Base-by-base conservation (phyloP, 2,888 invertebrate species). In the Magallana nippona region DNA sequence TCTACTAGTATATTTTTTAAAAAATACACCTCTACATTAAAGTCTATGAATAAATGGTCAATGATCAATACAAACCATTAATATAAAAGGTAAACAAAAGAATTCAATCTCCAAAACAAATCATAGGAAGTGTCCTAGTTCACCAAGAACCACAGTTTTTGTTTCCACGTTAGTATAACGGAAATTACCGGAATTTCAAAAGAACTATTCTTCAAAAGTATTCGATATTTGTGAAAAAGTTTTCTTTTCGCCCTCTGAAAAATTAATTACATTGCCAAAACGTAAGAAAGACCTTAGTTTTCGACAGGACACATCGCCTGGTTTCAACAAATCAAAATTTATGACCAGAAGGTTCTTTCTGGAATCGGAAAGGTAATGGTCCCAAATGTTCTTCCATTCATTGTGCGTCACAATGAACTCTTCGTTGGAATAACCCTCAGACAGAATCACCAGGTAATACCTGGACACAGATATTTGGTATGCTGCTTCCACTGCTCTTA, bases 381-480 rank as follows among this genome's bases (percentile, higher is more conserved):
- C 32, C 71, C 71, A 71, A 22, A 71, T 71, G 27, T 71, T 27
- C 32, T 71, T 27, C 71, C 71, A 71, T 71, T 71, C 32, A 71
- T 71, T 71, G 11, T 15, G 27, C 15, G 71, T 71, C 32, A 27
- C 71, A 22, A 71, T 27, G 27, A 15, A 71, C 27, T 71, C 71
- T 10, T 71, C 71, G 19, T 32, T 32, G 27, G 17, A 71, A 71
- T 71, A 32, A 71, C 15, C 32, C 5, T 15, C 13, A 15, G 71
- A 71, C 71, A 71, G 17, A 22, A 71, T 27, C 71, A 71, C 32
- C 11, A 71, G 22, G 27, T 15, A 71, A 15, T 32, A 71, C 10
- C 27, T 27, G 13, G 71, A 22, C 0, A 71, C 27, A 2, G 71
- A 22, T 22, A 71, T 27, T 32, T 71, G 27, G 13, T 32, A 27